Conservation (phyloP, 1,140 invertebrate genomes). For the Oreohelix idahoensis region DNA sequence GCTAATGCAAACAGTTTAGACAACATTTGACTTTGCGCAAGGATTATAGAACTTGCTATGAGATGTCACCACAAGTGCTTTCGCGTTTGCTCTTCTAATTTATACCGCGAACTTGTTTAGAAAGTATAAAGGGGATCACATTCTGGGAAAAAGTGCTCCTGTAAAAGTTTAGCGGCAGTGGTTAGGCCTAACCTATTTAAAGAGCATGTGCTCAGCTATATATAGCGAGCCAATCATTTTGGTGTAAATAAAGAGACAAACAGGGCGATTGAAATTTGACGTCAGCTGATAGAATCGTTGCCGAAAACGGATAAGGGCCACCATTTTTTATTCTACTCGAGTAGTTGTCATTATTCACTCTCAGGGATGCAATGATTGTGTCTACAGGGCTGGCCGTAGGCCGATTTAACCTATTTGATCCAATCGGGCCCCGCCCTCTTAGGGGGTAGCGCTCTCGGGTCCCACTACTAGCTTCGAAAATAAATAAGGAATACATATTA, state of each 20-base stretch:
- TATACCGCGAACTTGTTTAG: neutral
- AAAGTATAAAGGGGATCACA: neutral
- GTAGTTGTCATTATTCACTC: too few species aligned
- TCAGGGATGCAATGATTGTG: too few species aligned
- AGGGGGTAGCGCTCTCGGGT: too few species aligned
- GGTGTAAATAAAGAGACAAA: neutral
- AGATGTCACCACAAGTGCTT: constrained; percentile 20
- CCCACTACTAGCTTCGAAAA: too few species aligned
- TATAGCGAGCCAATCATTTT: neutral
- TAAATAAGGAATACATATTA: too few species aligned
- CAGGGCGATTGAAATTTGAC: too few species aligned
- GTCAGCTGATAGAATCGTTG: too few species aligned
- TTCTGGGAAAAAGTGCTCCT: neutral
- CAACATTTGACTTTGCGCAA: constrained; percentile 21
- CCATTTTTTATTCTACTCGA: too few species aligned
- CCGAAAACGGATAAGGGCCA: too few species aligned
- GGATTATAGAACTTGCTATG: neutral
- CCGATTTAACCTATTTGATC: too few species aligned
- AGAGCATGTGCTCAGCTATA: neutral
- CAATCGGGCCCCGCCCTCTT: too few species aligned
- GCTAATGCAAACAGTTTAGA: constrained; percentile 13
- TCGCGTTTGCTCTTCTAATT: constrained; percentile 11
- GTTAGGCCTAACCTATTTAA: neutral
- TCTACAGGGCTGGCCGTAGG: too few species aligned
- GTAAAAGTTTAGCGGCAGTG: neutral